phyloP scores from a whole-genome alignment of 2,797 vertebrate genomes.

The Gymnothorax reevesii region DNA sequence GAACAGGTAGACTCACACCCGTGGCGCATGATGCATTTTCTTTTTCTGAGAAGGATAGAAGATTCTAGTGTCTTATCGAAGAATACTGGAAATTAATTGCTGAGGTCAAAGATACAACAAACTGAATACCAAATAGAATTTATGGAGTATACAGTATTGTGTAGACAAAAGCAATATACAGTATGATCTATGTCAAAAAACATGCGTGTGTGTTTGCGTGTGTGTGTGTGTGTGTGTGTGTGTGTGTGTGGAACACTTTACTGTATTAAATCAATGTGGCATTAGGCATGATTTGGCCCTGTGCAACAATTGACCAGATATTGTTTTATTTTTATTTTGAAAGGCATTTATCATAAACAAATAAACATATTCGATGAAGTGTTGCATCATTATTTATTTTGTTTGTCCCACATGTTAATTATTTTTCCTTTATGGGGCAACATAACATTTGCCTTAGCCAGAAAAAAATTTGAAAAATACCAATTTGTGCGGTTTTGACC shows the following conservation, averaged over 20 bases:
- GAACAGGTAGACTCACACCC: no score
- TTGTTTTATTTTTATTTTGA: background rate
- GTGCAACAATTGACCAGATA: background rate
- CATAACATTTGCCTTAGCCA: constrained; percentile 11
- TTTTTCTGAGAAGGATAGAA: no score
- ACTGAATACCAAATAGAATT: background rate
- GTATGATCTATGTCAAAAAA: background rate
- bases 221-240: background rate
- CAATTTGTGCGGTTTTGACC: constrained; percentile 17
- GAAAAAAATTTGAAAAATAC: constrained; percentile 12
- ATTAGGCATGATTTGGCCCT: background rate
- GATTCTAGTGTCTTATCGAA: no score
- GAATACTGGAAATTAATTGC: no score
- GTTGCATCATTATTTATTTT: background rate
- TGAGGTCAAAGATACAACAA: background rate
- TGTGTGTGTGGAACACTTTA: background rate
- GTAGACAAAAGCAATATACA: background rate
- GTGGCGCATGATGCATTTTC: no score
- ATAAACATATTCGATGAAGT: background rate
- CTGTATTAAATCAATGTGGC: background rate
- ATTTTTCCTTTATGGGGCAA: background rate
- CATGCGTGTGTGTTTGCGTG: background rate
- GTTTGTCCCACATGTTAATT: no score
- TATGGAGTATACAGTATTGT: background rate
- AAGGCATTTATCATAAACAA: constrained; percentile 1